Evolutionary conservation across 2,797 vertebrate species (phyloP).

Genomic region (Gymnothorax javanicus): DNA sequence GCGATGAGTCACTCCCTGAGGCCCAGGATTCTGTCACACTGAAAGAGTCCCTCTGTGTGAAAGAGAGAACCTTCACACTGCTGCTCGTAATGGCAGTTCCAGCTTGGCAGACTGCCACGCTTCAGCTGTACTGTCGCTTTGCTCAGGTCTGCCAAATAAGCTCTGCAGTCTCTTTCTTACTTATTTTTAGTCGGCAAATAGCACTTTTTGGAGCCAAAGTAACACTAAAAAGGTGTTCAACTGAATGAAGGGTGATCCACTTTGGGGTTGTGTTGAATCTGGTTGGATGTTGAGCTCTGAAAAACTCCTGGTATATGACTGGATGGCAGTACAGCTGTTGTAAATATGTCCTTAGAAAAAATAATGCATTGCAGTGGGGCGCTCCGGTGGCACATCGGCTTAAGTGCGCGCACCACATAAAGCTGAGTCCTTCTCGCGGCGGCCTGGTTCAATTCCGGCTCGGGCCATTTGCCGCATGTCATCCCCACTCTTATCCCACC

Average conservation of each 20-base stretch:
- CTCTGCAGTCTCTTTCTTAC: conserved; percentile 30
- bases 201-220: neutral
- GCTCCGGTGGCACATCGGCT: too few relatives aligned
- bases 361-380: neutral
- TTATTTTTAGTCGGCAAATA: conserved; percentile 14
- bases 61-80: neutral
- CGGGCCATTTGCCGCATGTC: too few relatives aligned
- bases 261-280: neutral
- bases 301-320: neutral
- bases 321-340: neutral
- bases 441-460: too few relatives aligned
- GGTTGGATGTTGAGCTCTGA: neutral
- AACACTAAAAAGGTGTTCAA: neutral
- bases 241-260: neutral
- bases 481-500: too few relatives aligned
- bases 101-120: neutral
- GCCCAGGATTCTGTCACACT: neutral
- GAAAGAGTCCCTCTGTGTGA: neutral
- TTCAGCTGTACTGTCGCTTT: neutral
- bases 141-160: conserved; percentile 28
- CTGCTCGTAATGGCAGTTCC: neutral
- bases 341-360: neutral
- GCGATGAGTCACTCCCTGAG: neutral
- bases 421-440: too few relatives aligned
- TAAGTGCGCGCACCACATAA: too few relatives aligned